A percentile compares a stretch with the other conserved stretches of the same genome.
Evolutionary conservation across 2,888 invertebrate genomes (phyloP).

Genomic region (Hyppa rectilinea): DNA sequence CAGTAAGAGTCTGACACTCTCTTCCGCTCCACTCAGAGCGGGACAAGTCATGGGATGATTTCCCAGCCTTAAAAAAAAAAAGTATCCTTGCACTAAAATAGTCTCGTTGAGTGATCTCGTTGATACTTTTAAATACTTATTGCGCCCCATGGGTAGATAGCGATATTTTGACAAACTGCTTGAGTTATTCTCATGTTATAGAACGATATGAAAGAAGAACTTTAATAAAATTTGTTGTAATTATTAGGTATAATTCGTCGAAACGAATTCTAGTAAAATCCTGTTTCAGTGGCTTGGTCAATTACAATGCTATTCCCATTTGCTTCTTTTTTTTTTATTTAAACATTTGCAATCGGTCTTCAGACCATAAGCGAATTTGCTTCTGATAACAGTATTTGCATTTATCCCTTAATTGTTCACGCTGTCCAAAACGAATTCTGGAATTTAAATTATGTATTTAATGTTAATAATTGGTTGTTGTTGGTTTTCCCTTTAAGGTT

Average conservation of each 20-base stretch:
- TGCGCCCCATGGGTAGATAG: not conserved
- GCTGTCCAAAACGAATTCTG: not conserved
- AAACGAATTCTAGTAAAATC: not conserved
- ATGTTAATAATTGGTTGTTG: not conserved
- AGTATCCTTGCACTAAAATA: not conserved
- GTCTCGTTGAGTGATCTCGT: not conserved
- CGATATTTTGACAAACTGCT: not conserved
- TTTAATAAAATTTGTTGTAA: no score
- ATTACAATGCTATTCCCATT: not conserved
- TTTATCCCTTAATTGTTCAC: constrained; percentile 5
- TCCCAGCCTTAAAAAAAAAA: no score
- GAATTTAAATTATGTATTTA: constrained; percentile 7
- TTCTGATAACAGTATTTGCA: not conserved
- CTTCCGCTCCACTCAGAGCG: no score
- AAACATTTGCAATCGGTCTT: no score
- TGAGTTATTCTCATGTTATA: not conserved
- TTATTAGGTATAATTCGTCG: not conserved
- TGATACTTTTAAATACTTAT: not conserved
- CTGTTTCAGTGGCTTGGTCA: not conserved
- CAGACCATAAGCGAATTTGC: no score
- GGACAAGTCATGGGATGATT: no score
- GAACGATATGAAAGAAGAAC: no score
- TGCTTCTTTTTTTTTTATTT: no score
- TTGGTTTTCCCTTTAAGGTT: constrained; percentile 23
- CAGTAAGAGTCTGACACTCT: no score